phyloP scores from a whole-genome alignment of 1,140 invertebrate species.

The Pectinophora gossypiella region DNA sequence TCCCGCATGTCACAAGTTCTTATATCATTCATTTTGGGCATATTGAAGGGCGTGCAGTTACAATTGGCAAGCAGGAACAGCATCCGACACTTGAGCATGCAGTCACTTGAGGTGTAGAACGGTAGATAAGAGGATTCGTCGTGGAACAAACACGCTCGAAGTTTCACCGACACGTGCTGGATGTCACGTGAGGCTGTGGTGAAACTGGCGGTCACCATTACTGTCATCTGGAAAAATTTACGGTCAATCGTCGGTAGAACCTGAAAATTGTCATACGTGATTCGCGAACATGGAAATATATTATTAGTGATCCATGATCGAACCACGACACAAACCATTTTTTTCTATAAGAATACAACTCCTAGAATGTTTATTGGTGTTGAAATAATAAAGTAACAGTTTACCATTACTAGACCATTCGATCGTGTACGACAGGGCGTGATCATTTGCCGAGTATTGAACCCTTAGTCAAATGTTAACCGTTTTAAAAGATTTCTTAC shows the following conservation, averaged over 20 bases:
- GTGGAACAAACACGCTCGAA: slow-evolving; percentile 65
- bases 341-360: too few relatives aligned
- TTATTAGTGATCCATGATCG: too few relatives aligned
- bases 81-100: slow-evolving; percentile 74
- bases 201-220: slow-evolving; percentile 51
- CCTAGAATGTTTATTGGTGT: too few relatives aligned
- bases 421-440: too few relatives aligned
- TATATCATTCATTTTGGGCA: slow-evolving; percentile 59
- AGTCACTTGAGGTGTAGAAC: slow-evolving; percentile 71
- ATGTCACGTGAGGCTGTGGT: slow-evolving; percentile 63
- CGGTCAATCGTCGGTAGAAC: not conserved
- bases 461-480: too few relatives aligned
- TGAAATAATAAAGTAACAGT: too few relatives aligned
- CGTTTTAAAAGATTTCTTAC: too few relatives aligned
- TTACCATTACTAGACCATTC: too few relatives aligned
- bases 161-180: slow-evolving; percentile 46
- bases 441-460: too few relatives aligned
- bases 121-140: slow-evolving; percentile 58
- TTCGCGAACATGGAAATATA: too few relatives aligned
- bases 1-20: slow-evolving; percentile 66
- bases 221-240: slow-evolving; percentile 42
- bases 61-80: slow-evolving; percentile 70
- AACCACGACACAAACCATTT: too few relatives aligned
- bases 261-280: too few relatives aligned
- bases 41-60: slow-evolving; percentile 75